Evolutionary conservation across 2,113 vertebrate species (phyloP).

Genomic region (Silurus meridionalis): DNA sequence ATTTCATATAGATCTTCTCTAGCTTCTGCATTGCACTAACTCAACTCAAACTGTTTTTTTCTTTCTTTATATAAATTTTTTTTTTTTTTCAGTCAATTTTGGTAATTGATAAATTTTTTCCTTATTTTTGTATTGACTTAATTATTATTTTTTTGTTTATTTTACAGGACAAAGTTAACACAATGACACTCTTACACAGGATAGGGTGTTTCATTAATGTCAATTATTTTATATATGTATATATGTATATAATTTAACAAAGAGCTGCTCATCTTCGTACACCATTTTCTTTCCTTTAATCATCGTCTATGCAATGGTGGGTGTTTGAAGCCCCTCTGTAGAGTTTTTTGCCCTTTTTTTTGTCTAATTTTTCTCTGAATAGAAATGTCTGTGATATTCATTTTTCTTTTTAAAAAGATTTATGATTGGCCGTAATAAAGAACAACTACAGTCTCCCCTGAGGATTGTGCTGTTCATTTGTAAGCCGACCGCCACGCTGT

Average conservation of each 20-base stretch:
- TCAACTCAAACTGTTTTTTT: not conserved
- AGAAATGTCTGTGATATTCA: constrained; percentile 6
- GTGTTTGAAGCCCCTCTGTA: not conserved
- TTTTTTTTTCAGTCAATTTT: too few species aligned
- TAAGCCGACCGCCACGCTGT: constrained; percentile 38
- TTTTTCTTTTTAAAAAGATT: constrained; percentile 22
- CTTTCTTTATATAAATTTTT: not conserved
- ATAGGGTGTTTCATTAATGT: not conserved
- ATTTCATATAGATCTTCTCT: constrained; percentile 23
- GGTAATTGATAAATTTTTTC: too few species aligned
- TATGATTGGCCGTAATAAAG: constrained; percentile 33
- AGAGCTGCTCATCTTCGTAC: too few species aligned
- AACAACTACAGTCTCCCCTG: constrained; percentile 28
- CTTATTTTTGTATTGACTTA: too few species aligned
- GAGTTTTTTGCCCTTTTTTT: not conserved
- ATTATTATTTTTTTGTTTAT: too few species aligned
- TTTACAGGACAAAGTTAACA: not conserved
- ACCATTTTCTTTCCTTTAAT: not conserved
- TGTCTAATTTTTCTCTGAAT: not conserved
- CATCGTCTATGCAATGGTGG: not conserved
- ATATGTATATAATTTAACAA: not conserved
- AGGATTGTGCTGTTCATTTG: constrained; percentile 35
- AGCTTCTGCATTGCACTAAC: not conserved
- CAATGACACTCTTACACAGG: not conserved
- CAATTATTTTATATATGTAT: too few species aligned